Evolutionary conservation across 1,140 invertebrate genomes (phyloP), one percentile per base, ranked within the genome.

Genomic region (Lepidotrigona ventralis): DNA sequence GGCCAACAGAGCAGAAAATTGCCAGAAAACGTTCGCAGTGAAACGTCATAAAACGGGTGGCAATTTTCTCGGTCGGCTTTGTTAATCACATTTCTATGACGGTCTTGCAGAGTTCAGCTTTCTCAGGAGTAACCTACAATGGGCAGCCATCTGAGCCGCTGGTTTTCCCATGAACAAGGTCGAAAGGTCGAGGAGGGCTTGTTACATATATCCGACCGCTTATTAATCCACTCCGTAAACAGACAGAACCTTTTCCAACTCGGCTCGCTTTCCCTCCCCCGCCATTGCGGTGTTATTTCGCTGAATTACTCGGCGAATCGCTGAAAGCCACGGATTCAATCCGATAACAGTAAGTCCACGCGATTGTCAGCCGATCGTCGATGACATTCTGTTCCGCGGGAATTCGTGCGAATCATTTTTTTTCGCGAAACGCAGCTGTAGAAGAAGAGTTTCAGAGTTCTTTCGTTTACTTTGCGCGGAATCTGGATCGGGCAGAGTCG

Each of bases 201-300:
- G 81, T 83, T 83, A 83, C 75, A 51, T 83, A 83, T 78, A 83
- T 78, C 74, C 74, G 54, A 78, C 81, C 69, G 81, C 81, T 83
- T 83, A 83, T 83, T 83, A 83, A 83, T 83, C 81, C 63, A 58
- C 64, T 78, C 81, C 75, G 76, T 83, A 83, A 83, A 81, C 79
- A 74, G 79, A 70, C 81, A 46, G 15, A 63, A 66, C 53, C 75
- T 78, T 76, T n/a, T 78, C 63, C 75, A 78, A 63, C n/a, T 60
- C 64, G 39, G 6, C 39, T n/a, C 39, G 29, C 19, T 56, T 71
- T 75, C 66, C 75, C 56, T 71, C 75, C 66, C 56, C 66, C 66
- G 63, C 17, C 15, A 46, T 46, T 51, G 5, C 60, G 29, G 12
- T 23, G 29, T 81, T 46, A 33, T 75, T 66, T 56, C 51, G 54